Evolutionary conservation across 1,140 invertebrate genomes (phyloP), one percentile per base, ranked within the genome.

Genomic region (Wiebesia pumilae): DNA sequence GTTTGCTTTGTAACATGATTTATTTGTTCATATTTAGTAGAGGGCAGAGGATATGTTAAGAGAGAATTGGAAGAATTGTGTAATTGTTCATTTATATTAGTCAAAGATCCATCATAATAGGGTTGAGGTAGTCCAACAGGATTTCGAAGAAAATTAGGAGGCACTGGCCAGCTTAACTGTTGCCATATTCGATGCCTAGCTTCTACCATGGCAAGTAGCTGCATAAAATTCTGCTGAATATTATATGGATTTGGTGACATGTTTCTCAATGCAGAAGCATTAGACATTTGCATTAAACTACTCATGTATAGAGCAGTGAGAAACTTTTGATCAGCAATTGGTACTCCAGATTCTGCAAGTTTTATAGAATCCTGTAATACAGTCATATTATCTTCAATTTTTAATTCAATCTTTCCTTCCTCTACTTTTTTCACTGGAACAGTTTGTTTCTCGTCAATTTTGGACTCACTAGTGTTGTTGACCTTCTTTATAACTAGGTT

Each of bases 221-320:
- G 93, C 90, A 93, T 91, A 86, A 93, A 94, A 81, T 91, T 93
- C 47, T 91, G 92, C 73, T 93, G 93, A 9, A 90, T 88, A 67
- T 90, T 91, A 81, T 92, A 92, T 10, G 91, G 90, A 47, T 89
- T 90, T 51, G 91, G 91, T 73, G 90, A 90, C 10, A 92, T 86
- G 75, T 90, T 91, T 62, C 93, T 89, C 30, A 92, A 89, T 30
- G 89, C 58, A 88, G 90, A 92, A 88, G 92, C 88, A 89, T 90
- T 92, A 27, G 91, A 93, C 91, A 93, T 92, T 85, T 94, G 91
- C 91, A 94, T 92, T 35, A 95, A 88, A 78, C 95, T 95, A 88
- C 95, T 95, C 94, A 95, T 94, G 90, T 96, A 95, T 89, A 95
- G 93, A 3, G 95, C 95, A 9, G 95, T 94, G 30, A 96, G 90